Base-by-base conservation (phyloP, 2,797 vertebrate species). In the Helarctos malayanus region DNA sequence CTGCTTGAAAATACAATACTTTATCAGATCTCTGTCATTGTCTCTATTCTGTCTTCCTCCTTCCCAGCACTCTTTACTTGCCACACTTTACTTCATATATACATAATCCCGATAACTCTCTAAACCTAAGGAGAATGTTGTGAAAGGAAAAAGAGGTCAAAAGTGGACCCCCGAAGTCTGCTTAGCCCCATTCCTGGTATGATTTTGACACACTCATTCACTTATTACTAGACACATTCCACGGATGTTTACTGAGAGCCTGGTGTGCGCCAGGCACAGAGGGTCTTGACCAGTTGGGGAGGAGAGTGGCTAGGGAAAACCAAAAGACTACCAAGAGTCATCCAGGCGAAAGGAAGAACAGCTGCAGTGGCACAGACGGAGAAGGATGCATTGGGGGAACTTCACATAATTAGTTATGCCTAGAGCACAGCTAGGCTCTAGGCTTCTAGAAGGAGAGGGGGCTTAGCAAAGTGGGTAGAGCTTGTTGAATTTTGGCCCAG, bases 341-440 rank as follows among this genome's bases (percentile, higher is more conserved):
- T 71, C 79, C 14, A 73, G 38, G 54, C 38, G 54, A 25, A 95
- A 75, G 47, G 78, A 63, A 41, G 78, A 54, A 16, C 4, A 19
- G 18, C 15, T 25, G 7, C 1, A 4, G 1, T n/a, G 71, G 41
- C 8, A 1, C 7, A 1, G 0, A 78, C 16, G 35, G 45, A 32
- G 35, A 23, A 4, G n/a, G 29, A 11, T n/a, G 23, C 18, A 0
- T 0, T 18, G 29, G 41, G 49, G 29, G 21, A 18, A 12, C 73
- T 32, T 5, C 41, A 5, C 16, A 1, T 29, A 59, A 19, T 19
- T 32, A 49, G 38, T 4, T 65, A 9, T 21, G 29, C 68, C 89
- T 29, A 19, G 54, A 11, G 29, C 80, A 32, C 13, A 45, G 18
- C 45, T 49, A 5, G 11, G 0, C 49, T 49, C 13, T 29, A 41